Evolutionary conservation across 2,888 invertebrate genomes (phyloP).

Genomic region (Phengaris arion): DNA sequence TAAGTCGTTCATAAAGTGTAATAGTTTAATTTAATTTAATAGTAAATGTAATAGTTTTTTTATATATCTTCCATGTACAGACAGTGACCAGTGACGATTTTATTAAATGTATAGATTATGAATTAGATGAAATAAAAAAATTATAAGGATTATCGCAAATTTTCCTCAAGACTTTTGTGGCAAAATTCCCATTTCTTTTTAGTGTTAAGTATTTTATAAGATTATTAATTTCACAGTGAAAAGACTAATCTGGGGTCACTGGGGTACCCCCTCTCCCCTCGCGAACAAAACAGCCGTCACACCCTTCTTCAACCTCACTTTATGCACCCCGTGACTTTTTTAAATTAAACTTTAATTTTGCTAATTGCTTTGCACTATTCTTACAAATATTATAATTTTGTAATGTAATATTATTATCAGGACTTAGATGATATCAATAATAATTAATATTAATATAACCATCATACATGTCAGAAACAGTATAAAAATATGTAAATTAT

Average conservation of each 20-base stretch:
- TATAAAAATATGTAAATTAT: background rate
- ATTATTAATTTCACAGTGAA: background rate
- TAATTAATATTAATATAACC: background rate
- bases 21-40: no score
- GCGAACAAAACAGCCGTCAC: constrained; percentile 1
- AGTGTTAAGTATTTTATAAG: background rate
- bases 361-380: constrained; percentile 4
- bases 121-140: no score
- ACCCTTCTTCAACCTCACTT: background rate
- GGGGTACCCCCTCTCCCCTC: background rate
- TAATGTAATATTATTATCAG: background rate
- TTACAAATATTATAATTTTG: background rate
- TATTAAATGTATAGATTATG: no score
- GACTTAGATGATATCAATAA: background rate
- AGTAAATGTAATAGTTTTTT: no score
- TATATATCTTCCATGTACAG: no score
- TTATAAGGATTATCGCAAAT: no score
- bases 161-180: no score
- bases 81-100: no score
- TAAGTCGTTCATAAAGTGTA: no score
- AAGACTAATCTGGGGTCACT: background rate
- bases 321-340: background rate
- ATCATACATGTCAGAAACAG: background rate
- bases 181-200: background rate
- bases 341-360: constrained; percentile 1